A percentile compares a stretch with the other conserved stretches of the same genome.
These are phyloP conservation scores for Atta cephalotes DNA, from an alignment of 1,140 invertebrate species.

Conservation along the genomic window DNA sequence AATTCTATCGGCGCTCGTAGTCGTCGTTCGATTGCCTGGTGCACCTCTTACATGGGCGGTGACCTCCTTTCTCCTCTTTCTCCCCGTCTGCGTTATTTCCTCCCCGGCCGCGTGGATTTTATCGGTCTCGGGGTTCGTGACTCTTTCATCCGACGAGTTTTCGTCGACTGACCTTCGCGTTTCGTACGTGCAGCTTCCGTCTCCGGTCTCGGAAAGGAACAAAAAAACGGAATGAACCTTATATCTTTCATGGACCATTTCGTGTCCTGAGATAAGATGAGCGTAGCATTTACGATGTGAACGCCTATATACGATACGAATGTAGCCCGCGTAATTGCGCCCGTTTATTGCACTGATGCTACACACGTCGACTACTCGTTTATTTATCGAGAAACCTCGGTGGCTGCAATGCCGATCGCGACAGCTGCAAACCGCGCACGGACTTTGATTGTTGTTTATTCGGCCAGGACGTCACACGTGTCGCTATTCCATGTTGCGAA, in stretches of 20 bases:
- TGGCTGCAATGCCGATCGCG: constrained; percentile 27
- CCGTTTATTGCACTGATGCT: constrained; percentile 56
- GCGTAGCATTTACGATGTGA: constrained; percentile 45
- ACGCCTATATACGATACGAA: constrained; percentile 19
- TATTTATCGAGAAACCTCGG: constrained; percentile 61
- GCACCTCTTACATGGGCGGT: background rate
- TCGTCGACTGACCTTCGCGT: constrained; percentile 13
- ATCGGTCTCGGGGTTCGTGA: constrained; percentile 14
- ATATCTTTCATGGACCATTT: constrained; percentile 70
- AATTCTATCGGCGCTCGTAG: constrained; percentile 1
- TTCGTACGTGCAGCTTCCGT: constrained; percentile 25
- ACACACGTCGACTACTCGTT: constrained; percentile 36
- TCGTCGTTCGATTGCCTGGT: constrained; percentile 29
- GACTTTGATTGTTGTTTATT: constrained; percentile 67
- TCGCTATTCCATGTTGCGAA: constrained; percentile 27
- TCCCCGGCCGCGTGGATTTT: background rate
- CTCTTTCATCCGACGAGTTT: constrained; percentile 17
- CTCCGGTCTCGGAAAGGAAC: constrained; percentile 18
- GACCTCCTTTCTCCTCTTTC: background rate
- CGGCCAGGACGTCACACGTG: constrained; percentile 44
- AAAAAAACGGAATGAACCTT: constrained; percentile 28
- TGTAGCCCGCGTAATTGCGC: constrained; percentile 60
- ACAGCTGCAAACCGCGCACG: constrained; percentile 33
- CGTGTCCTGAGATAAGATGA: constrained; percentile 5
- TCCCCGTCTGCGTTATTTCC: background rate